Evolutionary conservation across 2,888 invertebrate genomes (phyloP), one percentile per base, ranked within the genome.

Genomic region (Diaphora mendica): DNA sequence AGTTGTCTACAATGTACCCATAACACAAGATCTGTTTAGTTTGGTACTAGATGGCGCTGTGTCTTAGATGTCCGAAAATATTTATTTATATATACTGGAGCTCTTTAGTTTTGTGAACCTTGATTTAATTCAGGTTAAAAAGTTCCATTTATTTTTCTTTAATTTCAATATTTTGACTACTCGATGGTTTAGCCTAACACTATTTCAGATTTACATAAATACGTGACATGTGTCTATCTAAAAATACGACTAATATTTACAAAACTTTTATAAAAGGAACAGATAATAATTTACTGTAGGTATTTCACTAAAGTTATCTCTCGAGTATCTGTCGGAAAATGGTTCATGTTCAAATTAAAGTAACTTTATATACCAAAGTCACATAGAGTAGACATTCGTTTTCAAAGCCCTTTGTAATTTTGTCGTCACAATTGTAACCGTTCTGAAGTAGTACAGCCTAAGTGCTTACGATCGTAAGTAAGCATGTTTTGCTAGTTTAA

Each of bases 391-490:
- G 62, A 30, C 30, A 30, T 62, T 30, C 30, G 17, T 30, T 17
- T 62, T 30, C 39, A 39, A 65, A 65, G 39, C 13, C n/a, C 67
- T 67, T 44, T 67, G 67, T 67, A 26, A 67, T 65, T n/a, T 65
- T 65, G 65, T 3, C n/a, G 65, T 65, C 30, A 62, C 62, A 62
- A 62, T 62, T 62, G 62, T 62, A 30, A 30, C 30, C 62, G 30
- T 62, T 30, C 30, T 30, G 30, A 30, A 62, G 62, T 30, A 62
- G 62, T 30, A 30, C 17, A 62, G 62, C 2, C 17, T 62, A 62
- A 62, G 62, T 62, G 30, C 62, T 62, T 64, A 81, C 82, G 75
- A 17, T 17, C 8, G 2, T 23, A 55, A 23, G 23, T 55, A 23
- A 23, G 51, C 8, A 62, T 30, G 30, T 30, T 62, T 62, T 30